Evolutionary conservation across 2,888 invertebrate species (phyloP).

Genomic region (Drosophila fulvimacula): DNA sequence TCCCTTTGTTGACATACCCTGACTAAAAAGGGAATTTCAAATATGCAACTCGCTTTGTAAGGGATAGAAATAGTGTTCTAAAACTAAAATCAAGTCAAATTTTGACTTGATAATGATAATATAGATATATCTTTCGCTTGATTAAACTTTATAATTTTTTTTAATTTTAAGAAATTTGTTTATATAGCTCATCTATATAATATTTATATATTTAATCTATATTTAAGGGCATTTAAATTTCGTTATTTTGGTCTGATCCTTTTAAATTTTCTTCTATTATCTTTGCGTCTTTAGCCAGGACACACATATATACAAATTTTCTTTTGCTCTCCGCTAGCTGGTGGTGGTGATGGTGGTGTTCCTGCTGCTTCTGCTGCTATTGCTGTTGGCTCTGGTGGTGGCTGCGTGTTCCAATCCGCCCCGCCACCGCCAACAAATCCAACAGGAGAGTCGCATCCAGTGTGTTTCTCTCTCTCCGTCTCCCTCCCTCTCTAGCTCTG

Average conservation of each 20-base stretch:
- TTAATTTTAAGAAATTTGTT: too few relatives aligned
- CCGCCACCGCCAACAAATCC: conserved; percentile 48
- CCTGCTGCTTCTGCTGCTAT: neutral
- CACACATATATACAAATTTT: conserved; percentile 6
- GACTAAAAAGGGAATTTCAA: neutral
- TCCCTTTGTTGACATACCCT: conserved; percentile 14
- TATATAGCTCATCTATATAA: neutral
- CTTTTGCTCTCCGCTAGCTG: conserved; percentile 12
- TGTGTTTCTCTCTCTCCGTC: neutral
- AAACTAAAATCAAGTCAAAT: too few relatives aligned
- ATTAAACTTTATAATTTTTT: too few relatives aligned
- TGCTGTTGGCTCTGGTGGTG: conserved; percentile 37
- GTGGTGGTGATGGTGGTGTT: conserved; percentile 19
- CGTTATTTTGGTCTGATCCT: neutral
- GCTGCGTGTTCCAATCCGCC: conserved; percentile 35
- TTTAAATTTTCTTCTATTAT: conserved; percentile 30
- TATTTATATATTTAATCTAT: too few relatives aligned
- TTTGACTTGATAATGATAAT: too few relatives aligned
- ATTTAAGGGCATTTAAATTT: neutral
- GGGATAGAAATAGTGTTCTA: too few relatives aligned
- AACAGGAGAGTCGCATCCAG: conserved; percentile 59
- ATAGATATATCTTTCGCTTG: too few relatives aligned
- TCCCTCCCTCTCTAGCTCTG: neutral
- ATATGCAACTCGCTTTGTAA: neutral
- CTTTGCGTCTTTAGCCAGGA: conserved; percentile 44